Percentiles rank a stretch among this genome's conserved stretches.
Evolutionary conservation across 2,113 vertebrate species (phyloP).

Genomic region (Myrmecophaga tridactyla): DNA sequence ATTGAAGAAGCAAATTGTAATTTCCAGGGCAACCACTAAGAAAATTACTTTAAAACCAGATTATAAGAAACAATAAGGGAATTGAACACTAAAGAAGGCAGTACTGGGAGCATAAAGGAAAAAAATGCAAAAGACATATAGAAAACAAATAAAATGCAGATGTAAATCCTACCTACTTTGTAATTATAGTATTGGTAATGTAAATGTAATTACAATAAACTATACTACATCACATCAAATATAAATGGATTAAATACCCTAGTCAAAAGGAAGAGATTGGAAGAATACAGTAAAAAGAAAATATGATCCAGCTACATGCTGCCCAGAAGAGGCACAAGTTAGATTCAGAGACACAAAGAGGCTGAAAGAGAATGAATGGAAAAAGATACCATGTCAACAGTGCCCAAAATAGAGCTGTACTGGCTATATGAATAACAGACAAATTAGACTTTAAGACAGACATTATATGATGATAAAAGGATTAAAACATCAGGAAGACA

Average conservation of each 20-base stretch:
- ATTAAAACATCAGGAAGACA: background rate
- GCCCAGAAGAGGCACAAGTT: background rate
- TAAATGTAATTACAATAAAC: background rate
- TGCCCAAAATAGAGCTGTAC: background rate
- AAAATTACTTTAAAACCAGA: background rate
- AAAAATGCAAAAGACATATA: background rate
- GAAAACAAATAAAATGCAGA: background rate
- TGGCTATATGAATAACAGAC: background rate
- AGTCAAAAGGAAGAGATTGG: background rate
- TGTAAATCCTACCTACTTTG: background rate
- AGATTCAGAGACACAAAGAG: background rate
- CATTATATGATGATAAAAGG: background rate
- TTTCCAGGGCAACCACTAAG: background rate
- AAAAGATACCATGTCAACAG: background rate
- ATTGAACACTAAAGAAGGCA: no score
- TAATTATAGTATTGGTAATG: background rate
- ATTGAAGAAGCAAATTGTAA: background rate
- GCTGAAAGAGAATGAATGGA: background rate
- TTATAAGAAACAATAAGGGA: background rate
- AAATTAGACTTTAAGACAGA: background rate
- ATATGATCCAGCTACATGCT: background rate
- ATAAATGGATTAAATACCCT: background rate
- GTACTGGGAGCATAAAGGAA: background rate
- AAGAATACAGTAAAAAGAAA: background rate
- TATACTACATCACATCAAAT: no score